phyloP scores from a whole-genome alignment of 2,888 invertebrate genomes.

The Heteromurus nitidus region DNA sequence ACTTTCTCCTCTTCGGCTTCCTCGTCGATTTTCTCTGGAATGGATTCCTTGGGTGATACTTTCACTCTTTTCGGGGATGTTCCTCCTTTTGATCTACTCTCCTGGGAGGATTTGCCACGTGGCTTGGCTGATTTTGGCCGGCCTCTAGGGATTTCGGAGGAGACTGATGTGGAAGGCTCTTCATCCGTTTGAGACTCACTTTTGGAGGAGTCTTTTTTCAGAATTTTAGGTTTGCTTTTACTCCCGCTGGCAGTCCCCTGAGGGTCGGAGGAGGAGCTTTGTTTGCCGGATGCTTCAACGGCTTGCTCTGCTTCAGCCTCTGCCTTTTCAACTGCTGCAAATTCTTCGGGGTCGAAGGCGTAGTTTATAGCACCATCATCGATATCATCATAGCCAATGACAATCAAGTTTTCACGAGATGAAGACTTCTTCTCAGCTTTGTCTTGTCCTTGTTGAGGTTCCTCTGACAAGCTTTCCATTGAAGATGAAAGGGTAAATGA shows the following conservation, averaged over 20 bases:
- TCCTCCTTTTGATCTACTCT: background rate
- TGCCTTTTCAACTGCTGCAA: slow-evolving; percentile 37
- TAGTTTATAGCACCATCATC: slow-evolving; percentile 66
- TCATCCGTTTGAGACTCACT: slow-evolving; percentile 48
- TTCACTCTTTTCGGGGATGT: slow-evolving; percentile 39
- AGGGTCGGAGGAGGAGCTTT: background rate
- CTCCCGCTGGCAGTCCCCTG: background rate
- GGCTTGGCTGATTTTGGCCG: slow-evolving; percentile 65
- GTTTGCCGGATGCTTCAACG: background rate
- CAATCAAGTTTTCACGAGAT: slow-evolving; percentile 38
- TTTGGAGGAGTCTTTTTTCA: slow-evolving; percentile 26
- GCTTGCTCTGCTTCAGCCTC: slow-evolving; percentile 24
- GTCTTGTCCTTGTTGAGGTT: slow-evolving; percentile 74
- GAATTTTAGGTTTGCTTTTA: background rate
- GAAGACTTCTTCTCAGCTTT: slow-evolving; percentile 69
- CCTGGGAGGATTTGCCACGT: background rate
- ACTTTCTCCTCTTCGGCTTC: slow-evolving; percentile 31
- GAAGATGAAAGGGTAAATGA: slow-evolving; percentile 55
- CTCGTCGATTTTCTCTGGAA: slow-evolving; percentile 47
- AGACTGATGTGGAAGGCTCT: background rate
- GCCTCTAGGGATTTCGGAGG: background rate
- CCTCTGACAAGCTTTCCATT: slow-evolving; percentile 61
- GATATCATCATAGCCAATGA: slow-evolving; percentile 48
- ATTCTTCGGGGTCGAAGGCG: slow-evolving; percentile 70
- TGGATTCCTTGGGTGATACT: slow-evolving; percentile 35